A percentile compares a stretch with the other conserved stretches of the same genome.
phyloP scores from a whole-genome alignment of 2,888 invertebrate species.

The Dryadula phaetusa region DNA sequence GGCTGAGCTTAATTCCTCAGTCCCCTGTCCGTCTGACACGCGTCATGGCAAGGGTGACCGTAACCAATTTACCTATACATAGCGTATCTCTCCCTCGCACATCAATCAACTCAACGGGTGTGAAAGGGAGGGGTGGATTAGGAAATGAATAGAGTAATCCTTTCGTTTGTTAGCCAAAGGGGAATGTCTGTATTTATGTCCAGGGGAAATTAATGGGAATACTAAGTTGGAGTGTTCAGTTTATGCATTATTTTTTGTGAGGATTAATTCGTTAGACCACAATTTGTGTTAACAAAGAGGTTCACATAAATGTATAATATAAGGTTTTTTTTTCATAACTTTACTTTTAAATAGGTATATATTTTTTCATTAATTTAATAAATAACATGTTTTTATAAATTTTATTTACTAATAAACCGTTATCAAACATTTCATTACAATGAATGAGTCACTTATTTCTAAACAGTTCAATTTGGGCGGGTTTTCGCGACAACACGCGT shows the following conservation, averaged over 20 bases:
- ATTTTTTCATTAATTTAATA: neutral
- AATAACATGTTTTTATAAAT: neutral
- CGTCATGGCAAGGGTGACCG: slow-evolving; percentile 69
- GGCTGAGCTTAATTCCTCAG: slow-evolving; percentile 39
- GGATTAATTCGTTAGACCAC: neutral
- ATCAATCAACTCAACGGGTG: slow-evolving; percentile 19
- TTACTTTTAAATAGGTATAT: neutral
- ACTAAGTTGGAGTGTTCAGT: slow-evolving; percentile 1
- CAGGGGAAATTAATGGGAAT: slow-evolving; percentile 39
- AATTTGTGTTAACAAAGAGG: neutral
- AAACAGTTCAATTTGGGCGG: slow-evolving; percentile 31
- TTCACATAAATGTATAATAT: neutral
- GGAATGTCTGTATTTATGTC: slow-evolving; percentile 35
- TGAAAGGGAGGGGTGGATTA: slow-evolving; percentile 39
- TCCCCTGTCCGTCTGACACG: slow-evolving; percentile 61
- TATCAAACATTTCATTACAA: slow-evolving; percentile 21
- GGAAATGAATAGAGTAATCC: slow-evolving; percentile 43
- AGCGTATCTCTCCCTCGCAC: slow-evolving; percentile 52
- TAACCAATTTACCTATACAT: slow-evolving; percentile 72
- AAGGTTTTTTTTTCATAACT: too few relatives aligned
- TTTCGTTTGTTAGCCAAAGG: slow-evolving; percentile 40
- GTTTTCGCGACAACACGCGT: slow-evolving; percentile 30
- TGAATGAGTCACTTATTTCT: slow-evolving; percentile 29
- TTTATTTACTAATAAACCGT: neutral
- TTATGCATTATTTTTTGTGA: slow-evolving; percentile 15